A percentile compares a stretch with the other conserved stretches of the same genome.
Conservation (phyloP, 2,797 vertebrate genomes). For the Petrocephalus sullivani region DNA sequence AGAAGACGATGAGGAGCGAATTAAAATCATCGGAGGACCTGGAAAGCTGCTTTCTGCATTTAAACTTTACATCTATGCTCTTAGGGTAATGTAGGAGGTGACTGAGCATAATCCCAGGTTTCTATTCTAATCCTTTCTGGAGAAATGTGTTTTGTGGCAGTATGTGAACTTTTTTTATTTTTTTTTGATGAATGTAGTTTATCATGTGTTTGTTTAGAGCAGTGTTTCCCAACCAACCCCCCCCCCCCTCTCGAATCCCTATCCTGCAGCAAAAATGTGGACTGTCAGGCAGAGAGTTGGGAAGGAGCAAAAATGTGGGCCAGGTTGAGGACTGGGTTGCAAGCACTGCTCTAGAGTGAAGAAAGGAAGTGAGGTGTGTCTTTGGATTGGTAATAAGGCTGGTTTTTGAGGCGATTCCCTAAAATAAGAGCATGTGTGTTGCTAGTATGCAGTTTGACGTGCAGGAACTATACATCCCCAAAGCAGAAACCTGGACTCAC, state of each 20-base stretch:
- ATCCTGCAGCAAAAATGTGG: background rate
- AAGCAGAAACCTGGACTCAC: background rate
- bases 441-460: background rate
- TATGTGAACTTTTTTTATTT: background rate
- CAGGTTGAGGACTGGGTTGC: background rate
- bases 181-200: background rate
- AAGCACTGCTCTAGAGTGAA: background rate
- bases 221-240: background rate
- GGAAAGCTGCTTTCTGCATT: background rate
- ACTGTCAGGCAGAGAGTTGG: background rate
- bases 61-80: background rate
- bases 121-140: background rate
- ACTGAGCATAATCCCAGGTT: background rate
- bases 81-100: background rate
- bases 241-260: background rate
- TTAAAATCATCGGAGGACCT: background rate
- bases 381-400: background rate
- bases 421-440: background rate
- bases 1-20: constrained; percentile 1
- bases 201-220: background rate
- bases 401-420: background rate
- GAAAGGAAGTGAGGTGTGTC: background rate
- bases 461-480: background rate
- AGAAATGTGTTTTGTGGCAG: background rate
- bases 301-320: background rate